Conservation (phyloP, 2,888 invertebrate species). For the Heliconius ismenius region DNA sequence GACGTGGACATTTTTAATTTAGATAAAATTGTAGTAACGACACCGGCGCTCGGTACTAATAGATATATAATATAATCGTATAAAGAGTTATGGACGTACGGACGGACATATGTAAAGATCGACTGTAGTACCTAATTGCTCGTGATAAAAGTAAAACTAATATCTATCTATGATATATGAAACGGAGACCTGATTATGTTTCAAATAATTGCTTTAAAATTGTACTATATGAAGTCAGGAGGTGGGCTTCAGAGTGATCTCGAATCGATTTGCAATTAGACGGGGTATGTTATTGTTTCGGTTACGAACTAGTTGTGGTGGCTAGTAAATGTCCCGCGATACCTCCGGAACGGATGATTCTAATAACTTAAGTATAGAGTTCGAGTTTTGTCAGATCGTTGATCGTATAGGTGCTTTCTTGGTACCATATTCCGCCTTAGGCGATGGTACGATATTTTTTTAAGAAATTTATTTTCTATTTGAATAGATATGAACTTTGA, state of each 20-base stretch:
- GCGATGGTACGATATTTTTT: constrained; percentile 68
- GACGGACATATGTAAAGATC: constrained; percentile 24
- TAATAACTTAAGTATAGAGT: constrained; percentile 4
- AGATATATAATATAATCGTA: background rate
- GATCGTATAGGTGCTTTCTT: constrained; percentile 64
- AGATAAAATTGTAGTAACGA: background rate
- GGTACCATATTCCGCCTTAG: constrained; percentile 51
- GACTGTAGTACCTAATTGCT: constrained; percentile 32
- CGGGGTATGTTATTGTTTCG: constrained; percentile 52
- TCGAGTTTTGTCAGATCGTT: constrained; percentile 29
- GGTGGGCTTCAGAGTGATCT: constrained; percentile 74
- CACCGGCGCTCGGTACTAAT: background rate
- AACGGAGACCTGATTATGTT: constrained; percentile 65
- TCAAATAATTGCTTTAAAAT: constrained; percentile 73
- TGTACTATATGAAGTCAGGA: constrained; percentile 70
- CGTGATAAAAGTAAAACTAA: constrained; percentile 37
- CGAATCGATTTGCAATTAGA: constrained; percentile 70
- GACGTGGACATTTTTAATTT: constrained; percentile 3
- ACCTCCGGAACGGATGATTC: constrained; percentile 7
- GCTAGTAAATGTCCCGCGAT: background rate
- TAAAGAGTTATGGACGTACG: too few relatives aligned
- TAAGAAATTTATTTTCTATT: constrained; percentile 53
- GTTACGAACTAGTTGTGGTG: constrained; percentile 16
- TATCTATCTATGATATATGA: constrained; percentile 30
- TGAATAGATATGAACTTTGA: constrained; percentile 42